Percentiles rank a stretch among this genome's conserved stretches.
Evolutionary conservation across 2,888 invertebrate genomes (phyloP).

Genomic region (Chromoteleia sp.): DNA sequence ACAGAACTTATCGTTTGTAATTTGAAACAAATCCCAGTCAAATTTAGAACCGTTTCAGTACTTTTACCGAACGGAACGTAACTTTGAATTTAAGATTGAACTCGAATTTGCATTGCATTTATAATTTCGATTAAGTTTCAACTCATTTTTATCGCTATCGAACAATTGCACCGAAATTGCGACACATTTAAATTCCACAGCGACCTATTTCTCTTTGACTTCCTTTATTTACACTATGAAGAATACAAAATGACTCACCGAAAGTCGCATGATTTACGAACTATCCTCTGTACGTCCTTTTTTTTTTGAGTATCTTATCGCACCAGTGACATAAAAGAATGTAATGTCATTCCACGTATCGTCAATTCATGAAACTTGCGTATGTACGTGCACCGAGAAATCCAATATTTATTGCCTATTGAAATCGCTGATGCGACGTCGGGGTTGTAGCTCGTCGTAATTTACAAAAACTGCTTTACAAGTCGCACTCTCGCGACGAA

Average conservation of each 20-base stretch:
- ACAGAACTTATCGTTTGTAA: too few species aligned
- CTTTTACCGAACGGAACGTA: too few species aligned
- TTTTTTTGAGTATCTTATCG: slow-evolving; percentile 32
- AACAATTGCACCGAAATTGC: slow-evolving; percentile 4
- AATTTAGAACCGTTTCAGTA: too few species aligned
- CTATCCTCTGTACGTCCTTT: slow-evolving; percentile 10
- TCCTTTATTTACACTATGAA: slow-evolving; percentile 3
- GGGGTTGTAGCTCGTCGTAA: slow-evolving; percentile 10
- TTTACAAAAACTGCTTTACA: background rate
- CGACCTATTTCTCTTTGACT: slow-evolving; percentile 1
- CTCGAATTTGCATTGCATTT: too few species aligned
- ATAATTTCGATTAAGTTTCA: background rate
- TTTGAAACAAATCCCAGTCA: too few species aligned
- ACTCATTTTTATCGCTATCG: background rate
- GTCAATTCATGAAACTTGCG: slow-evolving; percentile 28
- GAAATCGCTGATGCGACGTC: slow-evolving; percentile 23
- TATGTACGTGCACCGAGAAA: slow-evolving; percentile 25
- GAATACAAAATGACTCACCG: slow-evolving; percentile 8
- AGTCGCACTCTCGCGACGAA: too few species aligned
- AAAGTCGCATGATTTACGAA: slow-evolving; percentile 22
- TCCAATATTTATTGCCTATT: slow-evolving; percentile 54
- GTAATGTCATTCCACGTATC: slow-evolving; percentile 26
- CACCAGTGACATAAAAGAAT: slow-evolving; percentile 25
- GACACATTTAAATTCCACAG: background rate
- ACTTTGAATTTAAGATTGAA: too few species aligned